phyloP scores from a whole-genome alignment of 2,113 vertebrate genomes.

The Arizona elegans region DNA sequence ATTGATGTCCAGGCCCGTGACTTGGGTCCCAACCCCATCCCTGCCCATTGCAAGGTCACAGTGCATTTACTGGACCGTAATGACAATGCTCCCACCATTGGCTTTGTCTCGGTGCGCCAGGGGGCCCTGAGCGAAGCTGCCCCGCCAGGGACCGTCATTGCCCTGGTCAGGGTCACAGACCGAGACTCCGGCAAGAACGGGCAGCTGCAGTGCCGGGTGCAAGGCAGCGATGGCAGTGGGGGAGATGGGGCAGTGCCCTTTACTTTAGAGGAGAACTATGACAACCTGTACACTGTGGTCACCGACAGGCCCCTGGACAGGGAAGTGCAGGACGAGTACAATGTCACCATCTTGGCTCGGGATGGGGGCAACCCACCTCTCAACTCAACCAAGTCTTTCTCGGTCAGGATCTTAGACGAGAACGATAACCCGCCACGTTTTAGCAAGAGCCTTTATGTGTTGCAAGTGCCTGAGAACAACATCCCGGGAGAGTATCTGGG shows the following conservation, averaged over 20 bases:
- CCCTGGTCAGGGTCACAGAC: conserved; percentile 92
- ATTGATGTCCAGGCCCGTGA: conserved; percentile 96
- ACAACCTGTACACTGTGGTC: conserved; percentile 96
- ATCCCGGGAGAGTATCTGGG: conserved; percentile 96
- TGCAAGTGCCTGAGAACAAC: conserved; percentile 97
- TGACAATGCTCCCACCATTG: conserved; percentile 94
- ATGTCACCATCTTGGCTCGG: conserved; percentile 94
- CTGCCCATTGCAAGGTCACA: conserved; percentile 96
- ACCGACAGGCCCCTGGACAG: conserved; percentile 92
- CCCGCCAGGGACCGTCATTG: conserved; percentile 92
- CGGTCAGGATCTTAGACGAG: conserved; percentile 92
- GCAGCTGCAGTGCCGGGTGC: conserved; percentile 91
- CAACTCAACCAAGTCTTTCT: conserved; percentile 95
- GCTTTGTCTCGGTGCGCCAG: conserved; percentile 95
- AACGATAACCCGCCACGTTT: conserved; percentile 96
- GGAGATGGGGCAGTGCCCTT: conserved; percentile 81
- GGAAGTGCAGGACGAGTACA: conserved; percentile 92
- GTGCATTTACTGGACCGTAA: conserved; percentile 95
- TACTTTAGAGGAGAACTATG: conserved; percentile 94
- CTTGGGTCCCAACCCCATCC: conserved; percentile 94
- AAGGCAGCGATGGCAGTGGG: conserved; percentile 68
- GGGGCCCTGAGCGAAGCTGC: conserved; percentile 97
- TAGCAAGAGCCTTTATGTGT: conserved; percentile 90
- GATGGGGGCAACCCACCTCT: conserved; percentile 91
- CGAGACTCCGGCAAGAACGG: conserved; percentile 94